A percentile compares a stretch with the other conserved stretches of the same genome.
These are phyloP conservation scores for Choreutis nemorana DNA, from an alignment of 2,888 invertebrate species.

Conservation along the genomic window DNA sequence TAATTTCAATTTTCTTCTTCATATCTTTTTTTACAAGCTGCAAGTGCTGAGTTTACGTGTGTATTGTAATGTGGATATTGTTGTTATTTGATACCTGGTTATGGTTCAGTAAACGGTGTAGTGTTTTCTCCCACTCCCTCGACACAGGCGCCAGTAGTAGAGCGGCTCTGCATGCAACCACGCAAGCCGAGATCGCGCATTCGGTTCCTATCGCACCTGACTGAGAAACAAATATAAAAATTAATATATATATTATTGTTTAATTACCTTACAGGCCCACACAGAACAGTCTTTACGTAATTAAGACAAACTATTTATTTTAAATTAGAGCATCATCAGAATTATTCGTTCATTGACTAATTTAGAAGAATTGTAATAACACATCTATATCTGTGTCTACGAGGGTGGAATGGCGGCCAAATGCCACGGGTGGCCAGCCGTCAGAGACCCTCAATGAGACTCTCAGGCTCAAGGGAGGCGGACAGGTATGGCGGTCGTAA, in stretches of 20 bases:
- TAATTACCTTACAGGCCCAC: no score
- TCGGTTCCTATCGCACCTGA: constrained; percentile 40
- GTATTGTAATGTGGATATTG: no score
- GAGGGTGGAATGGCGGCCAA: no score
- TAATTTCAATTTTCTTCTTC: no score
- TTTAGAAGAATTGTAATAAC: not conserved
- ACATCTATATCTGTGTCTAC: not conserved
- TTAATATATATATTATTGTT: no score
- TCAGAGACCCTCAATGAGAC: no score
- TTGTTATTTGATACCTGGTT: constrained; percentile 48
- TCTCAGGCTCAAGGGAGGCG: not conserved
- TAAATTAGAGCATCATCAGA: not conserved
- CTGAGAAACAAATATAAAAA: constrained; percentile 24
- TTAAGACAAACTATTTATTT: not conserved
- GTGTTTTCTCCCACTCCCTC: constrained; percentile 37
- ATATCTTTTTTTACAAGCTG: no score
- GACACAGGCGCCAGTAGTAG: constrained; percentile 34
- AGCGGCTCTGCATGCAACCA: constrained; percentile 37
- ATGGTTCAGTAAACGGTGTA: constrained; percentile 40
- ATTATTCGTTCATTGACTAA: not conserved
- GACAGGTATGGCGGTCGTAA: no score
- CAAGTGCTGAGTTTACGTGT: no score
- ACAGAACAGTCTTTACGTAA: no score
- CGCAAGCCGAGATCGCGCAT: constrained; percentile 34
- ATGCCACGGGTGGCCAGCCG: no score